These are phyloP conservation scores for Thalassarche chlororhynchos DNA, from an alignment of 2,113 vertebrate genomes.

Conservation along the genomic window DNA sequence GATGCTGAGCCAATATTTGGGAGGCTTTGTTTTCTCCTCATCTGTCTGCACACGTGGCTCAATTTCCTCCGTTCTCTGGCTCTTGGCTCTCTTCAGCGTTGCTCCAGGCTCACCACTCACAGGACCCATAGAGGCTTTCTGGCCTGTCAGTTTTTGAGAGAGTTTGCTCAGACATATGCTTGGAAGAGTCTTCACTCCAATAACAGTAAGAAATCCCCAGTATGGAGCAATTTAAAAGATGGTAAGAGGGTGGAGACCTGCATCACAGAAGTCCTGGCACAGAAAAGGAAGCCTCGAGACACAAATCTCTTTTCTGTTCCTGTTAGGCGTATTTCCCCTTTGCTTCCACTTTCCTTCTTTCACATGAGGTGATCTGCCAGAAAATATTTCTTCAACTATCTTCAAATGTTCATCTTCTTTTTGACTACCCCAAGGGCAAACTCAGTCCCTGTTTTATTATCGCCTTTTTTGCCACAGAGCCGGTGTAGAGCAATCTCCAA, in stretches of 20 bases:
- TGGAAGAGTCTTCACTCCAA: constrained; percentile 22
- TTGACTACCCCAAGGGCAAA: constrained; percentile 36
- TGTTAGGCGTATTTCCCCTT: constrained; percentile 4
- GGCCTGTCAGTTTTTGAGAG: constrained; percentile 32
- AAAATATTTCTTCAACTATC: constrained; percentile 48
- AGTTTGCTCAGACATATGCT: constrained; percentile 25
- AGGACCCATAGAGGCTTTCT: not conserved
- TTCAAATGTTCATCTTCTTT: constrained; percentile 37
- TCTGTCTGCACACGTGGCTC: not conserved
- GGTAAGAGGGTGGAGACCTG: constrained; percentile 7
- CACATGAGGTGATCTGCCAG: constrained; percentile 29
- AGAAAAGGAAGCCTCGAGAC: constrained; percentile 37
- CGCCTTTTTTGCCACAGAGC: not conserved
- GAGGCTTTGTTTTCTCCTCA: constrained; percentile 20
- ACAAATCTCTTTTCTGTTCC: not conserved
- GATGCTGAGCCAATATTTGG: not conserved
- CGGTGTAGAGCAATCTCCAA: not conserved
- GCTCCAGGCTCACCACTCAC: not conserved
- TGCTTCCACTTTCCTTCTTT: constrained; percentile 34
- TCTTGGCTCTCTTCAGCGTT: not conserved
- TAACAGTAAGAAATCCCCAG: constrained; percentile 1
- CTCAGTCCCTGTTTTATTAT: constrained; percentile 16
- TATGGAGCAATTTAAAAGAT: not conserved
- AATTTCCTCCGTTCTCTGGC: not conserved
- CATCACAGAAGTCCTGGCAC: not conserved